phyloP scores from a whole-genome alignment of 2,113 vertebrate genomes.

The Cavia porcellus region DNA sequence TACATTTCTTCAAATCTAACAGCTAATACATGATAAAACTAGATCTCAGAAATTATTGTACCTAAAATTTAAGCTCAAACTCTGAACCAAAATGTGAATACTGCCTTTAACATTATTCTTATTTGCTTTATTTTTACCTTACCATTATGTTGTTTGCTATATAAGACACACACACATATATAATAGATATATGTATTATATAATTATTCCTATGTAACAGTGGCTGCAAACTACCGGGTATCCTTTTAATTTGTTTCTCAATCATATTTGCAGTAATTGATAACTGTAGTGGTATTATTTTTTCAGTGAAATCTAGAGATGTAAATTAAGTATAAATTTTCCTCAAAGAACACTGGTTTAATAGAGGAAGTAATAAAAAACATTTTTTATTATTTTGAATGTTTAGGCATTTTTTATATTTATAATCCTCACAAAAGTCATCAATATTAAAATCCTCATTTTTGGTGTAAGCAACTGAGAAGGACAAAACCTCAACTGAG shows the following conservation, averaged over 20 bases:
- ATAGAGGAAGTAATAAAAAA: neutral
- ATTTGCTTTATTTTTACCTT: neutral
- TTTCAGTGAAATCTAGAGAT: neutral
- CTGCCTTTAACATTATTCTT: neutral
- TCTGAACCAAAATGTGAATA: neutral
- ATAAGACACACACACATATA: too few relatives aligned
- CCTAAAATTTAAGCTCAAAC: neutral
- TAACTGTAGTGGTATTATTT: conserved; percentile 33
- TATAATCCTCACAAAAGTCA: neutral
- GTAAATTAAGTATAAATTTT: neutral
- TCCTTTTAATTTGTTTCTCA: neutral
- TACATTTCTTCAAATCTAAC: neutral
- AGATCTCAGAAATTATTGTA: neutral
- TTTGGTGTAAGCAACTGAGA: conserved; percentile 2
- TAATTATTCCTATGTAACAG: neutral
- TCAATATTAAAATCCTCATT: neutral
- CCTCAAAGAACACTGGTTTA: neutral
- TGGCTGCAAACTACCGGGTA: neutral
- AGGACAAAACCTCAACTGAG: neutral
- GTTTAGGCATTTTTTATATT: neutral
- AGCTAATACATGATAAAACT: neutral
- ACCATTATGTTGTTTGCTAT: neutral
- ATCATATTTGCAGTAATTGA: neutral
- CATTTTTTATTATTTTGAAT: neutral
- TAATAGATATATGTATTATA: neutral